phyloP scores from a whole-genome alignment of 1,140 invertebrate genomes.

The Dendroctonus valens region DNA sequence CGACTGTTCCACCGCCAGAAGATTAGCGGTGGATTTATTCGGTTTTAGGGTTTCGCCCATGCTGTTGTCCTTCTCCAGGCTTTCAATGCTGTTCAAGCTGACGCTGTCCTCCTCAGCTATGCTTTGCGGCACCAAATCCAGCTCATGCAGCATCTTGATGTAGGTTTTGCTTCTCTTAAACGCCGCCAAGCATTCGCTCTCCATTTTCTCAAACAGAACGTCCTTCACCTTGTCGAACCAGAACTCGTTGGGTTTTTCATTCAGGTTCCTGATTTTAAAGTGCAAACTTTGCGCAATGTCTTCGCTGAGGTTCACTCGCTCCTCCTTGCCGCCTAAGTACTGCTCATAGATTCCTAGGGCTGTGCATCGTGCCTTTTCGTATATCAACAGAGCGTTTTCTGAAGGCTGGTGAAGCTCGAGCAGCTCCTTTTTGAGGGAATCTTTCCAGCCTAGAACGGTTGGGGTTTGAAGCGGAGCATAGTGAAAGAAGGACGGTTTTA shows the following conservation, averaged over 20 bases:
- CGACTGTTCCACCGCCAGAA: conserved; percentile 44
- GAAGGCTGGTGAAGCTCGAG: conserved; percentile 54
- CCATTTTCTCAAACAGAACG: conserved; percentile 67
- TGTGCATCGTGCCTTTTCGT: conserved; percentile 69
- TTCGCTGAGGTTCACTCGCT: conserved; percentile 67
- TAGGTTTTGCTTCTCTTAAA: conserved; percentile 71
- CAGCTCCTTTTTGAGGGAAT: conserved; percentile 75
- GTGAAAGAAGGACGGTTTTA: conserved; percentile 31
- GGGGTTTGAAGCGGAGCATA: no score
- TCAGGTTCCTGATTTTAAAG: conserved; percentile 61
- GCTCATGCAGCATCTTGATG: conserved; percentile 70
- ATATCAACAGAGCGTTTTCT: conserved; percentile 50
- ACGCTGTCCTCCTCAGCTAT: conserved; percentile 57
- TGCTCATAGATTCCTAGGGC: conserved; percentile 80
- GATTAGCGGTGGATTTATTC: conserved; percentile 11
- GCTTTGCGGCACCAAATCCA: conserved; percentile 68
- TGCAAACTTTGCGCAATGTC: conserved; percentile 63
- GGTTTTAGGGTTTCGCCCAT: neutral
- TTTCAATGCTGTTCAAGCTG: conserved; percentile 54
- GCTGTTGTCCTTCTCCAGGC: conserved; percentile 33
- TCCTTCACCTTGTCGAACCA: conserved; percentile 87
- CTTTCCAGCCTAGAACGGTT: conserved; percentile 64
- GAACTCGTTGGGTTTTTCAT: conserved; percentile 61
- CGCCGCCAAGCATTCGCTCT: conserved; percentile 64
- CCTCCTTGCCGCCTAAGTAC: conserved; percentile 74